Evolutionary conservation across 2,888 invertebrate species (phyloP), one percentile per base, ranked within the genome.

Genomic region (Hypomecis atomaria): DNA sequence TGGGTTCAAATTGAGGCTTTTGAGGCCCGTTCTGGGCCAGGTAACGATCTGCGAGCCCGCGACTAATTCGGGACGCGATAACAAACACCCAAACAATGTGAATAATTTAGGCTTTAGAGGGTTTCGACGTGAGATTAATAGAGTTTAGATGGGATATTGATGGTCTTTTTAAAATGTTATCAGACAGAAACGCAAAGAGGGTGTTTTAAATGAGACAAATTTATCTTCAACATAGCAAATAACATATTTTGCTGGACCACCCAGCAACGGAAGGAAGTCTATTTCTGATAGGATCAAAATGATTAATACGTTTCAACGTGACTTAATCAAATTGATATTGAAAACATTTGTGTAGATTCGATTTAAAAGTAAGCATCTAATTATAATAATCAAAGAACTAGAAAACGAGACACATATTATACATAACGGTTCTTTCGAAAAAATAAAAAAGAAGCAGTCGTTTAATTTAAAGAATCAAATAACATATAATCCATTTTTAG

Each of bases 31-130:
- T 48, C 38, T 61, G 52, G 40, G 47, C 34, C 62, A 67, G 67
- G 67, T 67, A 67, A 59, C 60, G 49, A 58, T 64, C 58, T 37
- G 63, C 58, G 50, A 57, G 49, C 42, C 64, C 52, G 61, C 52
- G 43, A 61, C 67, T 59, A 62, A 65, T 65, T 56, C 49, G 49
- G 56, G 60, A 54, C n/a, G 50, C 54, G 59, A 59, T 49, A 59
- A 40, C 49, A 34, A 11, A 9, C 44, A 59, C 45, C 49, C 13
- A 11, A 9, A 33, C 49, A 45, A 52, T 43, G 54, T 61, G 49
- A 63, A 60, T 34, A 37, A 59, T 59, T 62, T 56, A 48, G 49
- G 43, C 55, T 59, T 62, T 56, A 48, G 49, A 38, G 34, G 13
- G n/a, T 13, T 36, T 36, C 38, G 3, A 45, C 34, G 48, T 42